Evolutionary conservation across 2,888 invertebrate species (phyloP).

Genomic region (Dryomyza anilis): DNA sequence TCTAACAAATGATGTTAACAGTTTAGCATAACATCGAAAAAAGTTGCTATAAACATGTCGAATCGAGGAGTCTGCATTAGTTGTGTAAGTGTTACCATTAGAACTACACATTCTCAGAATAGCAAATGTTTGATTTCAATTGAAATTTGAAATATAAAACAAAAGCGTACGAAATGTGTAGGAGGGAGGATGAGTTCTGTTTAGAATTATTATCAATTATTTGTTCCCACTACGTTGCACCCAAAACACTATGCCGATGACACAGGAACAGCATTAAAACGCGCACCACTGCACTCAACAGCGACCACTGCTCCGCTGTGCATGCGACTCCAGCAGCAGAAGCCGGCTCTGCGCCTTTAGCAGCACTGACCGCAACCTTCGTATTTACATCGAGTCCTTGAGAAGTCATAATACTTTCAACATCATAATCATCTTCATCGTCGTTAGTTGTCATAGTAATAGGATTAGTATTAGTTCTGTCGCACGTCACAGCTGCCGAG

Average conservation of each 20-base stretch:
- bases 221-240: slow-evolving; percentile 4
- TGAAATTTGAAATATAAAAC: too few relatives aligned
- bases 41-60: too few relatives aligned
- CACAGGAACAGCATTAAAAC: slow-evolving; percentile 27
- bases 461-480: too few relatives aligned
- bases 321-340: neutral
- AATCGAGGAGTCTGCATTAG: too few relatives aligned
- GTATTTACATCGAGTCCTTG: slow-evolving; percentile 29
- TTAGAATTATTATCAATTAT: neutral
- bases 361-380: slow-evolving; percentile 7
- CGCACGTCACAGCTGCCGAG: slow-evolving; percentile 27
- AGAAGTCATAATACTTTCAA: slow-evolving; percentile 34
- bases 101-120: neutral
- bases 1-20: too few relatives aligned
- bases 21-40: too few relatives aligned
- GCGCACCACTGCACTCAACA: slow-evolving; percentile 25
- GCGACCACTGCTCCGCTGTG: slow-evolving; percentile 18
- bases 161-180: too few relatives aligned
- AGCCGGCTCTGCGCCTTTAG: neutral
- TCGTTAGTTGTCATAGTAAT: slow-evolving; percentile 2
- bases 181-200: too few relatives aligned
- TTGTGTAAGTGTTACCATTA: neutral
- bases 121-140: neutral
- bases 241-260: slow-evolving; percentile 13
- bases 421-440: slow-evolving; percentile 9